Evolutionary conservation across 2,113 vertebrate species (phyloP).

Genomic region (Bos indicus): DNA sequence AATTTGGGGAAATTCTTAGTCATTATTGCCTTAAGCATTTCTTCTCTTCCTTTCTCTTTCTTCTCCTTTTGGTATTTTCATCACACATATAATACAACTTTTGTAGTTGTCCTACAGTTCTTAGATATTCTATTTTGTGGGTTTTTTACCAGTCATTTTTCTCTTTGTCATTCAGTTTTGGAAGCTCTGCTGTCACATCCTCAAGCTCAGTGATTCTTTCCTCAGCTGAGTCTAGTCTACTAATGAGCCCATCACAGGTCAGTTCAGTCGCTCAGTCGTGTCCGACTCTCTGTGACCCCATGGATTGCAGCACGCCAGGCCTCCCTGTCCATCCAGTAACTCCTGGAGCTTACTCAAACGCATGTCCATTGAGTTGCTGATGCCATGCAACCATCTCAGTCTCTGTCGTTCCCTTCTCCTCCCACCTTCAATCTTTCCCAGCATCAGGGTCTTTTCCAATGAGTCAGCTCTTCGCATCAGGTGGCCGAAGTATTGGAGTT

Average conservation of each 20-base stretch:
- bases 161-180: not conserved
- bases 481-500: not conserved
- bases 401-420: fast-evolving
- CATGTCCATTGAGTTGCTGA: not conserved
- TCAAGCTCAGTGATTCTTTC: not conserved
- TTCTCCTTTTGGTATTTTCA: not conserved
- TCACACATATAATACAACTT: not conserved
- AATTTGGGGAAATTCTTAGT: not conserved
- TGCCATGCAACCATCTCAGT: not conserved
- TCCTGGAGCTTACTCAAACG: not conserved
- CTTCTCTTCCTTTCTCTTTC: not conserved
- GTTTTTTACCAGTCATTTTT: not conserved
- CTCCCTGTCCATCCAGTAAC: not conserved
- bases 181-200: not conserved
- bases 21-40: not conserved
- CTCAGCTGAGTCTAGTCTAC: not conserved
- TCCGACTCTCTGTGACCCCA: fast-evolving
- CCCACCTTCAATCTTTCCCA: not conserved
- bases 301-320: not conserved
- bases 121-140: not conserved
- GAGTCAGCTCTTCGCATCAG: fast-evolving
- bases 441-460: not conserved
- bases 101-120: not conserved
- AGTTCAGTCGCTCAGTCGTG: not conserved
- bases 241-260: not conserved